Conservation (phyloP, 2,888 invertebrate genomes). For the Tachina fera region DNA sequence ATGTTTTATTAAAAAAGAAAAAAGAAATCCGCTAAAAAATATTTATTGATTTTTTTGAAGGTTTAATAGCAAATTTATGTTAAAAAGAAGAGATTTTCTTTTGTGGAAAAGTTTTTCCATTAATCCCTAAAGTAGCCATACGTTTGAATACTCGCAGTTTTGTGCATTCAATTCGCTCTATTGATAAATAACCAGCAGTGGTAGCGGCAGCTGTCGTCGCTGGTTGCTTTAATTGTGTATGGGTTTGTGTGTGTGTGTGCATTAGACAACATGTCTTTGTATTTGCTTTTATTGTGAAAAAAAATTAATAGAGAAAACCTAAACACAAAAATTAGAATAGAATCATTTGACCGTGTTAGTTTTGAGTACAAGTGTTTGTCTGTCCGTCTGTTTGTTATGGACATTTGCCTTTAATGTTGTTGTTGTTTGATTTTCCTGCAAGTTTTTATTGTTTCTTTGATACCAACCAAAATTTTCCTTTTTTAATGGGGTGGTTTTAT, state of each 20-base stretch:
- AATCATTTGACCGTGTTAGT: slow-evolving; percentile 73
- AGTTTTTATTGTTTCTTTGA: slow-evolving; percentile 25
- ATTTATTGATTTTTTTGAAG: slow-evolving; percentile 43
- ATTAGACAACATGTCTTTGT: background rate
- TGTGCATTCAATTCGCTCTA: slow-evolving; percentile 22
- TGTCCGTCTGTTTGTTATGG: slow-evolving; percentile 38
- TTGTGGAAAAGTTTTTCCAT: slow-evolving; percentile 24
- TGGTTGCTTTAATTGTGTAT: slow-evolving; percentile 46
- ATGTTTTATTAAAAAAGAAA: slow-evolving; percentile 2
- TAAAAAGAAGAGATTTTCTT: slow-evolving; percentile 11
- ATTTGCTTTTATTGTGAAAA: slow-evolving; percentile 7
- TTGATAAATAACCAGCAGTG: slow-evolving; percentile 26
- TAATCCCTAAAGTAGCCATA: slow-evolving; percentile 59
- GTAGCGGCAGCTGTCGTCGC: slow-evolving; percentile 41
- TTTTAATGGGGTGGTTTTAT: slow-evolving; percentile 46
- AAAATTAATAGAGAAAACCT: background rate
- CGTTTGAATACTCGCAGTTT: background rate
- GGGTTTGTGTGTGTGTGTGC: background rate
- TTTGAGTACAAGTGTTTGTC: slow-evolving; percentile 62
- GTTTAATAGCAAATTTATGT: slow-evolving; percentile 19
- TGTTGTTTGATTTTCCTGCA: slow-evolving; percentile 29
- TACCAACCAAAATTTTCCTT: background rate
- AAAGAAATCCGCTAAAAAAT: slow-evolving; percentile 33
- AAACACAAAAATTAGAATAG: slow-evolving; percentile 70
- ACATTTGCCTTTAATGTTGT: slow-evolving; percentile 47